These are phyloP conservation scores for Corythornis vintsioides DNA, from an alignment of 2,113 vertebrate genomes.

Conservation along the genomic window DNA sequence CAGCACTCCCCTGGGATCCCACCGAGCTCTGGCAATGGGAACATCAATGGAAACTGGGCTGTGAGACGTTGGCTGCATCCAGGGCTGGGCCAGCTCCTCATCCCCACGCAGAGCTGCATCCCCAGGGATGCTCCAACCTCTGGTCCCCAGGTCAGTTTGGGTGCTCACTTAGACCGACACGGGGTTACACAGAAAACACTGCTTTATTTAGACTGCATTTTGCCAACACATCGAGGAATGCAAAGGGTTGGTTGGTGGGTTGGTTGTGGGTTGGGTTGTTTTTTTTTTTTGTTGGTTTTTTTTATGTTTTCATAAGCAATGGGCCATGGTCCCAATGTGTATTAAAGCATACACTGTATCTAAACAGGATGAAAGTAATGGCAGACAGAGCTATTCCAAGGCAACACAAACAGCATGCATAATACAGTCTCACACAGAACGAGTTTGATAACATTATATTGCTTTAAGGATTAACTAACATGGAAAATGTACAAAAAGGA, in stretches of 20 bases:
- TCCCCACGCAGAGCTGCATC: background rate
- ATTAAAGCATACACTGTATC: conserved; percentile 76
- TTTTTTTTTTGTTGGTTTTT: background rate
- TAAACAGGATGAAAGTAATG: conserved; percentile 76
- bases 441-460: conserved; percentile 89
- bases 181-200: conserved; percentile 90
- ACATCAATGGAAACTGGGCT: background rate
- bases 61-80: background rate
- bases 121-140: background rate
- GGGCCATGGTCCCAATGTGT: conserved; percentile 75
- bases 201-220: conserved; percentile 97
- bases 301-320: conserved; percentile 55
- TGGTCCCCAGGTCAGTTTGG: background rate
- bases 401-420: conserved; percentile 94
- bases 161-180: background rate
- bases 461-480: conserved; percentile 95
- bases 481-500: conserved; percentile 99
- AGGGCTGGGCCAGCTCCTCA: background rate
- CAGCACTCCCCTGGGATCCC: background rate
- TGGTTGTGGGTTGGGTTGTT: background rate
- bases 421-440: conserved; percentile 88
- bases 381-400: conserved; percentile 86
- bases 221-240: conserved; percentile 90
- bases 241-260: conserved; percentile 38
- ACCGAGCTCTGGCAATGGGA: background rate